Evolutionary conservation across 1,140 invertebrate genomes (phyloP).

Genomic region (Centruroides sculpturatus): DNA sequence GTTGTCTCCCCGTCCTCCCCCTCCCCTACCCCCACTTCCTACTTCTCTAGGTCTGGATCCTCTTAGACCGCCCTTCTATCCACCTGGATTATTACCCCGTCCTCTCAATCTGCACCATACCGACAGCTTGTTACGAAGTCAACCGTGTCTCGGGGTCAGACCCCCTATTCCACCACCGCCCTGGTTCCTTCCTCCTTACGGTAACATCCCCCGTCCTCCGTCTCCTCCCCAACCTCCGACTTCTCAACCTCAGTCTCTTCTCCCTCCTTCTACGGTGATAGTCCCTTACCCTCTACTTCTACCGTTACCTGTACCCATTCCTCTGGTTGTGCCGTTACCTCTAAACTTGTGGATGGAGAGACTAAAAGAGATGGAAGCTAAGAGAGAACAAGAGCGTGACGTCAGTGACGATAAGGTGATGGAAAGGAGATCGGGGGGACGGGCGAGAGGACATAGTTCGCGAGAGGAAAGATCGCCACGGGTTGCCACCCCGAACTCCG

Average conservation of each 20-base stretch:
- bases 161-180: neutral
- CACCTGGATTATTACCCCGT: neutral
- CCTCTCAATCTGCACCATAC: neutral
- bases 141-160: neutral
- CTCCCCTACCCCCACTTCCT: conserved; percentile 15
- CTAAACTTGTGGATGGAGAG: conserved; percentile 6
- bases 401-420: no score
- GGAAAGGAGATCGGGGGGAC: no score
- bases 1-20: conserved; percentile 36
- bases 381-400: no score
- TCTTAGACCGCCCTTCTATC: neutral
- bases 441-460: no score
- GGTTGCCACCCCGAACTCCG: no score
- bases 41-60: conserved; percentile 21
- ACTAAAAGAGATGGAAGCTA: neutral
- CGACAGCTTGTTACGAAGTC: neutral
- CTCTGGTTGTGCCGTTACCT: conserved; percentile 9
- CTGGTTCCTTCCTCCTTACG: no score
- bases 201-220: neutral
- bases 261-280: conserved; percentile 13
- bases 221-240: neutral
- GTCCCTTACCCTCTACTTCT: conserved; percentile 12
- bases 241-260: neutral
- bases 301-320: conserved; percentile 14
- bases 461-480: no score